Base-by-base conservation (phyloP, 2,888 invertebrate genomes). In the Lasioglossum morio region DNA sequence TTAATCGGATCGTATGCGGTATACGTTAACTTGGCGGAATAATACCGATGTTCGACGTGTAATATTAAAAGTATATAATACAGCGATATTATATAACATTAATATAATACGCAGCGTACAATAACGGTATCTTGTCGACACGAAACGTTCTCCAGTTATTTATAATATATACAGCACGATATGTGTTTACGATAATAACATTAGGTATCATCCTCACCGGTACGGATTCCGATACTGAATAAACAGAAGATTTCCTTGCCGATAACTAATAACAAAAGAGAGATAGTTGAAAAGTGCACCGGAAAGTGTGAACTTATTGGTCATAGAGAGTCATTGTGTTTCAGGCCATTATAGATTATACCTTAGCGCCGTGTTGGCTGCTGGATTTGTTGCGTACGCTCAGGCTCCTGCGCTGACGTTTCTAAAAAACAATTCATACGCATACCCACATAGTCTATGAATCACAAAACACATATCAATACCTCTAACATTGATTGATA, bases 321-420 rank as follows among this genome's bases (percentile, higher is more conserved):
- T 86, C 84, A 83, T 79, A 88, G 66, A 88, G 66, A 85, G 82
- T 90, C 86, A 88, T 86, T 89, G 87, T 86, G 86, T 89, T 87
- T 87, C 84, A 87, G 91, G 85, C 86, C 91, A 89, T 85, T 89
- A 86, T 89, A 86, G 81, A 85, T 69, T 95, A 95, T 96, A 96
- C 96, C 96, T 96, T 96, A 93, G 96, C 96, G 95, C 96, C 96
- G 93, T 95, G 96, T 93, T 95, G 96, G 93, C 95, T 96, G 94
- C 95, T 94, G 93, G 96, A 92, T 95, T 96, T 96, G 95, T 95
- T 96, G 95, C 96, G 95, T 94, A 96, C 95, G 95, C 96, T 96
- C 95, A 96, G 95, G 95, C 96, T 95, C 95, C 94, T 94, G 88
- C 86, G 89, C 85, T 95, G 95, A 93, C 95, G 96, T 95, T 96